These are phyloP conservation scores for Metopolophium dirhodum DNA, from an alignment of 1,140 invertebrate genomes.

Conservation along the genomic window DNA sequence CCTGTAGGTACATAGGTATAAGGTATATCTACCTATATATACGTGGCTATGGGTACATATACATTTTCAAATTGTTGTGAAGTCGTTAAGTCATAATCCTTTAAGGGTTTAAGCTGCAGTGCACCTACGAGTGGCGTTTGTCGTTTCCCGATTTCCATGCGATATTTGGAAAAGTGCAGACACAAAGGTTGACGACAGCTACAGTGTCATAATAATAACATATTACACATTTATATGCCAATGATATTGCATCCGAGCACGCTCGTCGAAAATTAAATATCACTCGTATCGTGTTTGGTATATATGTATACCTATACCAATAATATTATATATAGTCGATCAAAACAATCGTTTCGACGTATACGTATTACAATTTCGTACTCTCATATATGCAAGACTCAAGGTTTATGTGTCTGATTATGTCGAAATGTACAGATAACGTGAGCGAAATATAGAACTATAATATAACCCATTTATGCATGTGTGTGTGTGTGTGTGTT, in stretches of 20 bases:
- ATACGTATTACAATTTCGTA: neutral
- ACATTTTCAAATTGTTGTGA: neutral
- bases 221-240: neutral
- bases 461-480: neutral
- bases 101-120: neutral
- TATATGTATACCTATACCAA: neutral
- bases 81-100: neutral
- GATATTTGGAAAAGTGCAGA: neutral
- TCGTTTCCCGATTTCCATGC: neutral
- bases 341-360: neutral
- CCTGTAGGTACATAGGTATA: too few species aligned
- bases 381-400: neutral
- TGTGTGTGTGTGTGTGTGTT: neutral
- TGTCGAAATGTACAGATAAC: slow-evolving; percentile 5
- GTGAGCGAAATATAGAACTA: neutral
- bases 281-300: neutral
- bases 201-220: neutral
- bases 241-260: neutral
- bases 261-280: slow-evolving; percentile 3
- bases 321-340: neutral
- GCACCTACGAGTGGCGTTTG: neutral
- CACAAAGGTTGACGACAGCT: neutral
- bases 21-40: too few species aligned
- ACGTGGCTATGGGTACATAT: neutral
- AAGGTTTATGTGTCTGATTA: neutral